Base-by-base conservation (phyloP, 2,797 vertebrate genomes). In the Xenentodon cancila region DNA sequence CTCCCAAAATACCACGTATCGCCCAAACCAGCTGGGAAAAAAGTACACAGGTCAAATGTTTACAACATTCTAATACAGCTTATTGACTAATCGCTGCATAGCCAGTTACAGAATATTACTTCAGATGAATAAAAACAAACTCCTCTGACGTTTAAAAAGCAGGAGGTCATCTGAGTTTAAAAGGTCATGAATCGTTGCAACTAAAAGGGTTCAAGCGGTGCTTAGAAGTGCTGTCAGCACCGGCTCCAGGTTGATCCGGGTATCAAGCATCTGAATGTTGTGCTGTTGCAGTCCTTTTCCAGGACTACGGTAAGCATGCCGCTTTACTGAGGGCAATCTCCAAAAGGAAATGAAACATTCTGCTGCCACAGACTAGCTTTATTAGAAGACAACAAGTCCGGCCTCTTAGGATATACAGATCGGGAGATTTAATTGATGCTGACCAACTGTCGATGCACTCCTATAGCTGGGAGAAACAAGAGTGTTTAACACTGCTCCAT, bases 261-360 rank as follows among this genome's bases (percentile, higher is more conserved):
- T 86, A 85, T 88, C 80, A 82, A 75, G 81, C 87, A 78, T 84
- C 87, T 82, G 80, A 84, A 79, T 71, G 64, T 52, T 81, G 78
- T 84, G 84, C 84, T 87, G 83, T 83, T 82, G 75, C 73, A 73
- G 77, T 68, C 64, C 77, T 79, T 79, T 75, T 88, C 74, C 79
- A 79, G 77, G 71, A 82, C 77, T 84, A 88, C 83, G 90, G 89
- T 90, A 90, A 91, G 82, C 83, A 68, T 81, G 63, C 40, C 57
- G 85, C 86, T 85, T 91, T 90, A 90, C 86, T 71, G 76, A 88
- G 80, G 85, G 71, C 89, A 88, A 89, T 92, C 89, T 89, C 87
- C 60, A 71, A 79, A 88, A 91, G 90, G 90, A 93, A 92, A 92
- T 91, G 88, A 92, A 91, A 92, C 88, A 88, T 89, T 85, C 69